Evolutionary conservation across 2,113 vertebrate species (phyloP).

Genomic region (Leptodactylus fuscus): DNA sequence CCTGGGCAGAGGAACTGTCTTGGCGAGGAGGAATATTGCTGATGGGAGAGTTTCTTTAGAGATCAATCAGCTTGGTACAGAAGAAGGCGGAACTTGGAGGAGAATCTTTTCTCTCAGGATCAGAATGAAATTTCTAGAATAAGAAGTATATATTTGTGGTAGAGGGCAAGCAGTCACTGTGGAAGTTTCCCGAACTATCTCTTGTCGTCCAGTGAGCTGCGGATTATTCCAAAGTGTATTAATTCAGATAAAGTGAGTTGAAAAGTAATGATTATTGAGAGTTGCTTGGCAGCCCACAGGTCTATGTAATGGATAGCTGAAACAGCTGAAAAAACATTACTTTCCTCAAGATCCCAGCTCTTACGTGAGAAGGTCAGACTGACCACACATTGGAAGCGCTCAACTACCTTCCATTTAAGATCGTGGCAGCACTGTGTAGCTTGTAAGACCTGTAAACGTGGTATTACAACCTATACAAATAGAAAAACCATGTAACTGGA

Average conservation of each 20-base stretch:
- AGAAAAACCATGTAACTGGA: background rate
- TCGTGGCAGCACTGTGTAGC: background rate
- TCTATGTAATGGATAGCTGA: constrained; percentile 70
- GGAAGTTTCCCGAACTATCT: background rate
- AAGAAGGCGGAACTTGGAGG: constrained; percentile 24
- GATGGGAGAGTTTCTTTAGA: constrained; percentile 41
- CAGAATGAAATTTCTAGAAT: constrained; percentile 26
- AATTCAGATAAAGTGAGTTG: constrained; percentile 65
- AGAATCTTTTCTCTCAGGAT: constrained; percentile 20
- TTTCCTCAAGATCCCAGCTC: constrained; percentile 1
- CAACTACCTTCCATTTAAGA: background rate
- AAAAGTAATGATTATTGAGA: constrained; percentile 64
- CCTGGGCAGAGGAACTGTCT: constrained; percentile 51
- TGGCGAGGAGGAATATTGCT: constrained; percentile 47
- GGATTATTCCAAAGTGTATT: constrained; percentile 65
- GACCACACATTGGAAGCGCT: background rate
- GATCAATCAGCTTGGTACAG: constrained; percentile 36
- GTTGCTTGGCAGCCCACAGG: constrained; percentile 63
- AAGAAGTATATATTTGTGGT: constrained; percentile 27
- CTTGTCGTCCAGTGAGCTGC: constrained; percentile 51
- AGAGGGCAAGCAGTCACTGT: constrained; percentile 4
- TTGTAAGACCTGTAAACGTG: background rate
- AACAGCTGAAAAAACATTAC: constrained; percentile 79
- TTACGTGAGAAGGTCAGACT: background rate
- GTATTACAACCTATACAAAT: background rate